These are phyloP conservation scores for Trissolcus basalis DNA, from an alignment of 1,140 invertebrate species.

Conservation along the genomic window DNA sequence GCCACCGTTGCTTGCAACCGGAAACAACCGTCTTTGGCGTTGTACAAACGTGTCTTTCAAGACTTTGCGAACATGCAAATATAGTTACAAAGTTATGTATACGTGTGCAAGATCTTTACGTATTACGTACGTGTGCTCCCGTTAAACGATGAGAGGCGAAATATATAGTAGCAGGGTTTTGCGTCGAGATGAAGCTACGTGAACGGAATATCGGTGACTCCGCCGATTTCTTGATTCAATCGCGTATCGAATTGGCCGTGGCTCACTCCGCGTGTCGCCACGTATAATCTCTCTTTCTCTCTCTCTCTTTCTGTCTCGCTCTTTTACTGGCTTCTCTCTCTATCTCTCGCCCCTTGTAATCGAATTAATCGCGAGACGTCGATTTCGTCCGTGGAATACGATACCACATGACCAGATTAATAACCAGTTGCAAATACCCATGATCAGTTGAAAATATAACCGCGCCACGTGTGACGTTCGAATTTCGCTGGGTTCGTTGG, in stretches of 20 bases:
- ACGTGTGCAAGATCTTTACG: slow-evolving; percentile 26
- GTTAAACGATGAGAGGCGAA: slow-evolving; percentile 44
- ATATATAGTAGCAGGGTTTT: slow-evolving; percentile 35
- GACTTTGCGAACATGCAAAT: slow-evolving; percentile 53
- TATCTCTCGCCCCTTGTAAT: slow-evolving; percentile 32
- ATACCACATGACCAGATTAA: slow-evolving; percentile 33
- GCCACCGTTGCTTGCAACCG: slow-evolving; percentile 47
- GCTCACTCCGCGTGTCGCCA: slow-evolving; percentile 14
- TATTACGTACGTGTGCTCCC: slow-evolving; percentile 32
- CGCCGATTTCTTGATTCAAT: slow-evolving; percentile 57
- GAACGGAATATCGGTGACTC: slow-evolving; percentile 54
- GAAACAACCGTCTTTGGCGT: slow-evolving; percentile 52
- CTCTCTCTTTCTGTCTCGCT: too few relatives aligned
- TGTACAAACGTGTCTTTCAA: slow-evolving; percentile 55
- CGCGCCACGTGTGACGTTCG: too few relatives aligned
- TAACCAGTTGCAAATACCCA: slow-evolving; percentile 25
- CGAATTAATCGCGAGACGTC: slow-evolving; percentile 41
- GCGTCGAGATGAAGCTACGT: slow-evolving; percentile 46
- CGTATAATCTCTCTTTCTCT: slow-evolving; percentile 1
- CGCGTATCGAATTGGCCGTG: slow-evolving; percentile 29
- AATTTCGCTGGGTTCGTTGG: too few relatives aligned
- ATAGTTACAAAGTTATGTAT: slow-evolving; percentile 53
- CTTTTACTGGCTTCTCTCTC: too few relatives aligned
- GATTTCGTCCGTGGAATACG: slow-evolving; percentile 30
- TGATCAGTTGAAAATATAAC: slow-evolving; percentile 8